Base-by-base conservation (phyloP, 2,797 vertebrate genomes). In the Potorous gilbertii region DNA sequence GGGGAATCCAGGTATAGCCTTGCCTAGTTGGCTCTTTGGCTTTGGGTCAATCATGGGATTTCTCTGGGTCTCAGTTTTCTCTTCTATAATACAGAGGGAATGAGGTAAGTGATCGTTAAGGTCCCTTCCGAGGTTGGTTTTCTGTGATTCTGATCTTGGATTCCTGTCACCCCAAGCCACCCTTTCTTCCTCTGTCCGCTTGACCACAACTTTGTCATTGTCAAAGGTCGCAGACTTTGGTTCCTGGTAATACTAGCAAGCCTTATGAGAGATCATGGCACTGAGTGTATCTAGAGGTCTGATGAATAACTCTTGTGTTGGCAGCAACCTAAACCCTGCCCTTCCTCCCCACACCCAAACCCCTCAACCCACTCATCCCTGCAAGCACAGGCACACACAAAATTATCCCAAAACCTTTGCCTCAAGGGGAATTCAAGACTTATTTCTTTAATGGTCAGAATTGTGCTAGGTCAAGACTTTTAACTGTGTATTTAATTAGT, bases 401-500 rank as follows among this genome's bases (percentile, higher is more conserved):
- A 98, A 97, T 94, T 95, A 97, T 97, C 97, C 95, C 93, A 93
- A 98, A 98, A 96, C 90, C 97, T 98, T 97, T 98, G 96, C 98
- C 98, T 98, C 93, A 93, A 97, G 98, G 97, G 94, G 97, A 98
- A 96, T 55, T 97, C 97, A 97, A 98, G 95, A 96, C 98, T 97
- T 98, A 96, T 97, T 98, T 98, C 97, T 98, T 98, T 98, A 98
- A 98, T 97, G 98, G 98, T 98, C 98, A 98, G 96, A 98, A 98
- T 98, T 98, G 97, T 98, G 97, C 98, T 98, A 97, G 98, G 98
- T 98, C 98, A 98, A 98, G 97, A 92, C 95, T 98, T 98, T 99
- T 98, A 99, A 98, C 96, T 98, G 97, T 97, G 97, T 98, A 98
- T 98, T 99, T 99, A 99, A 99, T 98, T 98, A 98, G 98, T 98